Base-by-base conservation (phyloP, 2,888 invertebrate species). In the Caenorhabditis uteleia region DNA sequence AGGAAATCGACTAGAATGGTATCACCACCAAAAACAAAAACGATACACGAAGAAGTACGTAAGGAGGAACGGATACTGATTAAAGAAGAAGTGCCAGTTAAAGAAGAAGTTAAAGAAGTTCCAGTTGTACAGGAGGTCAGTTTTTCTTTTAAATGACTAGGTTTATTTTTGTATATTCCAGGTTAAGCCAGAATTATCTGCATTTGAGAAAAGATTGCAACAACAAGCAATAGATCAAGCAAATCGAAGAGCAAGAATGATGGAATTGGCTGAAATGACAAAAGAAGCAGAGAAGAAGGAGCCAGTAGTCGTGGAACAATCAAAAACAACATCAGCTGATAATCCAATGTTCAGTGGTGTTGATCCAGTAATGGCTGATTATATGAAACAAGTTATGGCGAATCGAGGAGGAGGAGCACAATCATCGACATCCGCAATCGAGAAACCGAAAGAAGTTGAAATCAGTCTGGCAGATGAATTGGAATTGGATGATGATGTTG, bases 351-450 rank as follows among this genome's bases (percentile, higher is more conserved):
- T 64, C 21, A 33, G 49, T 20, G 69, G 61, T 34, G 62, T 75
- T 14, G 70, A 75, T 58, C 75, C 75, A 5, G 58, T 73, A 10
- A 73, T 75, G 75, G 68, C 68, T 14, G 55, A 68, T 25, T 75
- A 75, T 38, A 75, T 75, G 75, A 45, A 55, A 23, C 40, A 62
- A 36, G 60, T 75, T 7, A 57, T 72, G 46, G 55, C 58, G 6
- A 40, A 61, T 12, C 51, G 68, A 25, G 38, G n/a, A 38, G 26
- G 25, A 49, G 12, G 16, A n/a, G 31, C 12, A 26, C 29, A 45
- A n/a, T 12, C 25, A 29, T 18, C 14, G 27, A 29, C 14, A 29
- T 29, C 14, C 31, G 7, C 14, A 14, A 29, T 29, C 7, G 23
- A 23, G 20, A 39, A 23, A 10, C 14, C 48, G n/a, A 40, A 31